Evolutionary conservation across 1,140 invertebrate species (phyloP), one percentile per base, ranked within the genome.

Genomic region (Calycopis cecrops): DNA sequence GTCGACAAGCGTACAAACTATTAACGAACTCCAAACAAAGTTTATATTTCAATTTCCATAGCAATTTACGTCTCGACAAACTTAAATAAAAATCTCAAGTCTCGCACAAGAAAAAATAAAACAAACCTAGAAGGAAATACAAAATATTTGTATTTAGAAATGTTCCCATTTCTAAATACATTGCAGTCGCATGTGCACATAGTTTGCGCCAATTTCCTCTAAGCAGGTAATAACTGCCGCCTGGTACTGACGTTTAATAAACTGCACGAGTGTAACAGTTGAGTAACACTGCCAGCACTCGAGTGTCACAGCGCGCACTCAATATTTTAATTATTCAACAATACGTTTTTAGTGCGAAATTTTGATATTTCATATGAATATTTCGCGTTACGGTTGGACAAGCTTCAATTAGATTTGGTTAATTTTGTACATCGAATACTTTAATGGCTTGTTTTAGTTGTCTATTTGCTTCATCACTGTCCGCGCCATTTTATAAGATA

Each of bases 181-280:
- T 16, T 16, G 17, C 40, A 28, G 21, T 28, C 21, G 16, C 16
- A 44, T 44, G 40, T 44, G 40, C 40, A 44, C 40, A 44, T 44
- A 44, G 40, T 44, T 28, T 28, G 21, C 40, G 40, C 40, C 40
- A 44, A 44, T 44, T 44, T 44, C 40, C 40, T 44, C 34, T 57
- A 55, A 67, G 60, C 55, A 57, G 52, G 57, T 55, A 65, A 65
- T 64, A 65, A 59, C 63, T 42, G 59, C 69, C 71, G 65, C 55
- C 55, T 76, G 73, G 48, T 65, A 48, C 62, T 76, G 73, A 76
- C 71, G 64, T 76, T 76, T 76, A 76, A 72, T 73, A 76, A 76
- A 70, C 71, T 72, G 38, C 33, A 44, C 42, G 21, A 16, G 40
- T 17, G 12, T 28, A 3, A 28, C 21, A 28, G 21, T 28, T 28